Conservation (phyloP, 2,888 invertebrate species). For the Formica aserva region DNA sequence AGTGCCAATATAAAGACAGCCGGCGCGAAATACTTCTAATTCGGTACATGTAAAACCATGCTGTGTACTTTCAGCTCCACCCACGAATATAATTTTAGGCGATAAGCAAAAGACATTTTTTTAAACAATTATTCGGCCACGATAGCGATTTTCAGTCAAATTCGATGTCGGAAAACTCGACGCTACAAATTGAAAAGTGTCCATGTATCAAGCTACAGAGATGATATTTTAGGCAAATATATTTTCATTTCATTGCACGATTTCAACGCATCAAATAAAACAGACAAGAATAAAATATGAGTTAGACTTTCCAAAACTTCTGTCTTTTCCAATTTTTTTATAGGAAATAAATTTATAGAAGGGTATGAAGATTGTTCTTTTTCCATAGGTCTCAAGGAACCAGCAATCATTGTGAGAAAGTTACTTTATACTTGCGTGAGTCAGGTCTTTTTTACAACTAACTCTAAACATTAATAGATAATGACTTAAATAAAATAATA, state of each 20-base stretch:
- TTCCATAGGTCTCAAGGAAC: neutral
- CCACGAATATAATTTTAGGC: constrained; percentile 37
- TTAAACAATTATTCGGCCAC: neutral
- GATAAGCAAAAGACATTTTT: neutral
- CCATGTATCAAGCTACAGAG: neutral
- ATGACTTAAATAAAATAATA: neutral
- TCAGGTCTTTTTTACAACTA: neutral
- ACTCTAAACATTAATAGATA: neutral
- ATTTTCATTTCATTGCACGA: neutral
- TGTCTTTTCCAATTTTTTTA: neutral
- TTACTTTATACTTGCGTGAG: neutral
- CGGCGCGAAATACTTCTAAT: constrained; percentile 48
- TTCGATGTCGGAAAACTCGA: constrained; percentile 54
- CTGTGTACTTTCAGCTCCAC: neutral
- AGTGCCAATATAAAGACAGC: constrained; percentile 58
- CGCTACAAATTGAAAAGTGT: neutral
- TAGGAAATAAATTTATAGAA: neutral
- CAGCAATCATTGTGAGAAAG: neutral
- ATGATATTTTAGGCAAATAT: neutral
- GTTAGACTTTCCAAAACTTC: neutral
- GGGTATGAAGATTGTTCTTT: neutral
- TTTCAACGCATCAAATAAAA: neutral
- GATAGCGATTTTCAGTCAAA: constrained; percentile 66
- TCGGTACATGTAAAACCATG: constrained; percentile 31
- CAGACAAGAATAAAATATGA: neutral